Evolutionary conservation across 2,797 vertebrate species (phyloP).

Genomic region (Ctenopoma multispine): DNA sequence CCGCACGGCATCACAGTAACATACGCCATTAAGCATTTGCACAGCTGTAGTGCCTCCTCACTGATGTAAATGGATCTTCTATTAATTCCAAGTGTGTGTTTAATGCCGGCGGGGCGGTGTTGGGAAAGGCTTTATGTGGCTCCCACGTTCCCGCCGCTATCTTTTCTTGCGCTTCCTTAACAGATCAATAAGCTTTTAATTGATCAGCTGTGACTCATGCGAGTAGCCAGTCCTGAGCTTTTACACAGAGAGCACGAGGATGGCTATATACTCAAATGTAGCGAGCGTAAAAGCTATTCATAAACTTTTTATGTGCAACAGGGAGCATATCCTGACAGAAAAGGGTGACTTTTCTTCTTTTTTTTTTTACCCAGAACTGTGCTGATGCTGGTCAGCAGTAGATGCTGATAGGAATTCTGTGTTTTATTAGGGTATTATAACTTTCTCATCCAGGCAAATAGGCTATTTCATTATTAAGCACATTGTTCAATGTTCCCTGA

Average conservation of each 20-base stretch:
- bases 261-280: background rate
- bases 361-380: background rate
- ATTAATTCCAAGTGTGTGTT: conserved; percentile 37
- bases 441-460: conserved; percentile 43
- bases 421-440: conserved; percentile 58
- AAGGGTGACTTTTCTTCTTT: conserved; percentile 16
- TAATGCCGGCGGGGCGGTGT: conserved; percentile 25
- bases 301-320: conserved; percentile 55
- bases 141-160: conserved; percentile 41
- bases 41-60: background rate
- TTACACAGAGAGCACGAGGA: conserved; percentile 10
- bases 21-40: background rate
- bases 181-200: conserved; percentile 79
- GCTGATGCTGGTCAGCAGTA: conserved; percentile 29
- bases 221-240: conserved; percentile 16
- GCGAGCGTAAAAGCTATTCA: conserved; percentile 29
- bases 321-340: conserved; percentile 39
- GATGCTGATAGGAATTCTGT: conserved; percentile 23
- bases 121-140: conserved; percentile 21
- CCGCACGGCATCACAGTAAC: background rate
- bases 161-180: conserved; percentile 33
- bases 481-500: conserved; percentile 54
- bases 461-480: conserved; percentile 60
- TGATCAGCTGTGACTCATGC: conserved; percentile 68
- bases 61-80: conserved; percentile 17